Base-by-base conservation (phyloP, 2,888 invertebrate genomes). In the Hirudinaria manillensis region DNA sequence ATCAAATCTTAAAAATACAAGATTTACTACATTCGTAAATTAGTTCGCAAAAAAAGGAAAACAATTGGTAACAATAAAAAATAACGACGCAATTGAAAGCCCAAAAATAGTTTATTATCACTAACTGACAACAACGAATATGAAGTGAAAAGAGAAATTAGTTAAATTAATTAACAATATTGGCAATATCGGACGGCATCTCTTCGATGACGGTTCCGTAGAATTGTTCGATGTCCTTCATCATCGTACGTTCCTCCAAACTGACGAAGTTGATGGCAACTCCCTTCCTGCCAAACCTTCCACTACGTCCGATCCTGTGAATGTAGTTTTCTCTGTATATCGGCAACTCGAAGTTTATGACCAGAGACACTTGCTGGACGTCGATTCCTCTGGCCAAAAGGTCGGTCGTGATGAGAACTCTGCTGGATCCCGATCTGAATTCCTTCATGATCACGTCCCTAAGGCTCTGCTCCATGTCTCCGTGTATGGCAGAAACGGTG, bases 261-360 rank as follows among this genome's bases (percentile, higher is more conserved):
- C 95, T 98, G 80, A 98, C 93, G 87, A 99, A 99, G 88, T 99
- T 99, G 85, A 99, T 99, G 82, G 98, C 98, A 84, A 97, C 97
- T 87, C 98, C 98, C 87, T 99, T 99, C 89, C 98, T 93, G 86
- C 98, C 98, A 87, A 99, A 99, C 87, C 98, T 93, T 84, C 98
- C 98, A 87, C 97, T 95, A 87, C 98, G 92, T 86, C 98, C 98
- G 88, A 99, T 99, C 89, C 96, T 93, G 89, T 99, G 99, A 88
- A 99, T 99, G 87, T 99, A 99, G 87, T 97, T 98, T 88, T 99
- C 99, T 82, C 97, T 91, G 88, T 99, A 98, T 79, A 94, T 94
- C 81, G 99, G 99, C 88, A 99, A 90, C 89, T 99, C 99, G 87
- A 96, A 99, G 88, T 99, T 61, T 2, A 61, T 61, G 29, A 61